These are phyloP conservation scores for Malthinus seriepunctatus DNA, from an alignment of 2,888 invertebrate species.

Conservation along the genomic window DNA sequence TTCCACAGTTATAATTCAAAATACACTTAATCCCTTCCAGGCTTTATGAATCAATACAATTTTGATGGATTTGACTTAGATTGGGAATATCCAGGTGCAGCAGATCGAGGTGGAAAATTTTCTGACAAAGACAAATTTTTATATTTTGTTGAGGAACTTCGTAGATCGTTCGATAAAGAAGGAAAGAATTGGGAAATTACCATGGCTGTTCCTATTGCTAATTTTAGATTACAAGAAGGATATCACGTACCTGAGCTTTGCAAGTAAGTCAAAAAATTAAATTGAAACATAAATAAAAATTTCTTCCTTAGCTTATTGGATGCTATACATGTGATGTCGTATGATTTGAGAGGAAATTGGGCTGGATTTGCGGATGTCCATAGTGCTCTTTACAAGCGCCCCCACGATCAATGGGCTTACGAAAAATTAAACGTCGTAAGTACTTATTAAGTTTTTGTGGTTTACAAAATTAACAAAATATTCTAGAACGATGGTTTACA, in stretches of 20 bases:
- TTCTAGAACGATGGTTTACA: constrained; percentile 81
- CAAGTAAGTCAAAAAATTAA: constrained; percentile 64
- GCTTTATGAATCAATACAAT: constrained; percentile 73
- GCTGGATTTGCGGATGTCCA: constrained; percentile 90
- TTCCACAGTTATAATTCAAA: background rate
- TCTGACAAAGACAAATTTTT: constrained; percentile 83
- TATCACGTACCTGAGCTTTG: constrained; percentile 90
- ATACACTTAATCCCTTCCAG: constrained; percentile 48
- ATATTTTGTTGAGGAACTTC: constrained; percentile 79
- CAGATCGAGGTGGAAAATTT: constrained; percentile 82
- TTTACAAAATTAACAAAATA: background rate
- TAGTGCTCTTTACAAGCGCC: constrained; percentile 82
- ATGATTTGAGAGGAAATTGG: constrained; percentile 87
- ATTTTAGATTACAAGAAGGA: constrained; percentile 84
- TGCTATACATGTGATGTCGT: constrained; percentile 85
- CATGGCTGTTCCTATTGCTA: constrained; percentile 87
- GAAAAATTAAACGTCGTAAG: constrained; percentile 87
- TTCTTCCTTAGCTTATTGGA: constrained; percentile 65
- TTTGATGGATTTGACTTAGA: constrained; percentile 89
- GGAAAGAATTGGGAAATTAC: constrained; percentile 84
- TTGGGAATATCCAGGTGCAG: constrained; percentile 90
- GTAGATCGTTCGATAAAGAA: constrained; percentile 75
- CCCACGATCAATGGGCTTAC: constrained; percentile 88
- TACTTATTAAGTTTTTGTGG: constrained; percentile 36
- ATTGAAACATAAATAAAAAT: background rate